These are phyloP conservation scores for Buceros bicornis DNA, from an alignment of 2,797 vertebrate species.

Conservation along the genomic window DNA sequence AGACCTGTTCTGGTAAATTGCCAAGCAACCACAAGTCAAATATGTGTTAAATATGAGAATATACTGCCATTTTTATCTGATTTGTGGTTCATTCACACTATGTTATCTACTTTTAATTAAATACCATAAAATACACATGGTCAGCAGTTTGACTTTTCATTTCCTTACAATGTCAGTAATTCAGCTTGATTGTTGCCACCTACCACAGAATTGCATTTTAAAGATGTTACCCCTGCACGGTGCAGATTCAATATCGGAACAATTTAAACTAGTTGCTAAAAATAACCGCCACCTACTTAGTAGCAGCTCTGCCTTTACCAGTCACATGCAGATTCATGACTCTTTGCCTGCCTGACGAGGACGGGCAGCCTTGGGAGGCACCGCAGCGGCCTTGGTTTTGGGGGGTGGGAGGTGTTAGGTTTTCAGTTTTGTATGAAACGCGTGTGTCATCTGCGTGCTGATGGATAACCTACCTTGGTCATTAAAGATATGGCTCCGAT, in stretches of 20 bases:
- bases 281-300: constrained; percentile 55
- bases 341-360: constrained; percentile 24
- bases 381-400: constrained; percentile 32
- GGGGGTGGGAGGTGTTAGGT: not conserved
- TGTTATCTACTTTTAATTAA: constrained; percentile 99
- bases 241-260: constrained; percentile 64
- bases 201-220: constrained; percentile 77
- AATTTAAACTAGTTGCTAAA: constrained; percentile 62
- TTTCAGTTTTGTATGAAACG: constrained; percentile 59
- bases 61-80: constrained; percentile 96
- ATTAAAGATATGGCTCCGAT: constrained; percentile 71
- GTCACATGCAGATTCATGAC: constrained; percentile 39
- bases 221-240: constrained; percentile 65
- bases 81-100: constrained; percentile 94
- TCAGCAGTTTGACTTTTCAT: constrained; percentile 98
- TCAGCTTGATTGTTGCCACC: constrained; percentile 77
- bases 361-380: constrained; percentile 48
- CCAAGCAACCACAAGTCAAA: constrained; percentile 96
- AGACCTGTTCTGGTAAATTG: constrained; percentile 92
- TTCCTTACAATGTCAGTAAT: constrained; percentile 90
- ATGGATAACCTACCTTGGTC: constrained; percentile 77
- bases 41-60: constrained; percentile 98
- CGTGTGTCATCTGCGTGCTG: constrained; percentile 65
- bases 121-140: constrained; percentile 94
- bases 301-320: constrained; percentile 35